Conservation (phyloP, 2,113 vertebrate genomes). For the Clarias magur region DNA sequence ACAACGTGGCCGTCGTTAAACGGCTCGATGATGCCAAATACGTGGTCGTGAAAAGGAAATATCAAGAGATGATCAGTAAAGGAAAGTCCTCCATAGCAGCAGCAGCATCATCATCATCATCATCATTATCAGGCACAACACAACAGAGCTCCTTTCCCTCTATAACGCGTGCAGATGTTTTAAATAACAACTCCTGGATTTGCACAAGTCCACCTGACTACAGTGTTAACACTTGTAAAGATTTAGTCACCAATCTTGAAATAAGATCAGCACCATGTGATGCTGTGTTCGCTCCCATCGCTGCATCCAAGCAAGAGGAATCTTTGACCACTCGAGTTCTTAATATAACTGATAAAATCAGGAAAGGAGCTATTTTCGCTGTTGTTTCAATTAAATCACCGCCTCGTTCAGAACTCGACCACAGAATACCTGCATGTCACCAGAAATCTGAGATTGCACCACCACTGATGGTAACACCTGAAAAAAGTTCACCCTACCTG, state of each 20-base stretch:
- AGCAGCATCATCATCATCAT: constrained; percentile 6
- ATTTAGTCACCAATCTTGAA: neutral
- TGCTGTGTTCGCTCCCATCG: neutral
- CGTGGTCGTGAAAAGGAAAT: constrained; percentile 78
- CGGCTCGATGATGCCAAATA: constrained; percentile 79
- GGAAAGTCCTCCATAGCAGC: neutral
- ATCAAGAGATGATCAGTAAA: constrained; percentile 63
- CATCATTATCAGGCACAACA: constrained; percentile 47
- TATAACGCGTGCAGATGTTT: constrained; percentile 50
- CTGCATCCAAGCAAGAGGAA: constrained; percentile 31
- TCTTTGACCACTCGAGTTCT: constrained; percentile 57
- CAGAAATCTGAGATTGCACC: constrained; percentile 66
- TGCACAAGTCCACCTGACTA: constrained; percentile 2
- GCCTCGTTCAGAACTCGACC: neutral
- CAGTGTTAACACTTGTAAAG: neutral
- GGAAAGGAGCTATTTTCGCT: constrained; percentile 64
- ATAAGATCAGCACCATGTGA: neutral
- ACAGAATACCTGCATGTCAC: constrained; percentile 44
- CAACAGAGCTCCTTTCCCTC: constrained; percentile 20
- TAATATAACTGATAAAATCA: constrained; percentile 59
- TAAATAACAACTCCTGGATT: constrained; percentile 60
- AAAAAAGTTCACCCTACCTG: neutral
- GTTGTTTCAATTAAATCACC: constrained; percentile 66
- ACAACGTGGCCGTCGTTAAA: constrained; percentile 83
- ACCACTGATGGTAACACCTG: neutral